phyloP scores from a whole-genome alignment of 1,140 invertebrate genomes.

The Acarapis woodi region DNA sequence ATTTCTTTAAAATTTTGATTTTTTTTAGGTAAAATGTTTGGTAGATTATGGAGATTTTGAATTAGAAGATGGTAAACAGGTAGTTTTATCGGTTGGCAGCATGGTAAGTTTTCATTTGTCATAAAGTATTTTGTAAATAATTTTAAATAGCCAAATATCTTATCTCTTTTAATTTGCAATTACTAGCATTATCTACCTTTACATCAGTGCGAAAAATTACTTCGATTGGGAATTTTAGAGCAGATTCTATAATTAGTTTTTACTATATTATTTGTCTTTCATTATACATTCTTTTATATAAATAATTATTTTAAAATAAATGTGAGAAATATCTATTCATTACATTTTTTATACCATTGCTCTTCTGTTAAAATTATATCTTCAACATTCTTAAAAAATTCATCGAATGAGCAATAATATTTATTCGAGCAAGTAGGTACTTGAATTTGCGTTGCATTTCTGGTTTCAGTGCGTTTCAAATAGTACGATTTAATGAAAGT shows the following conservation, averaged over 20 bases:
- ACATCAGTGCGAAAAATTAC: conserved; percentile 59
- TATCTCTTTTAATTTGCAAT: conserved; percentile 5
- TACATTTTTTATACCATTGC: too few species aligned
- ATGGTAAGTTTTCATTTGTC: conserved; percentile 18
- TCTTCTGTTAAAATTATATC: too few species aligned
- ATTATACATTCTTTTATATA: too few species aligned
- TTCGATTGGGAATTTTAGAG: conserved; percentile 65
- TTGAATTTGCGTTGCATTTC: not conserved
- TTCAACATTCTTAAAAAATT: conserved; percentile 1
- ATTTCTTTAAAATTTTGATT: not conserved
- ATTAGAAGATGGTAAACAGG: conserved; percentile 59
- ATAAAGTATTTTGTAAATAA: not conserved
- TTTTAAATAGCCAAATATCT: not conserved
- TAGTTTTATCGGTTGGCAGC: conserved; percentile 66
- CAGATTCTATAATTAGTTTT: conserved; percentile 23
- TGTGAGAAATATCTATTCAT: too few species aligned
- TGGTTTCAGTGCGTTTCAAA: conserved; percentile 6
- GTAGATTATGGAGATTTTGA: conserved; percentile 76
- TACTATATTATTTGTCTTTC: not conserved
- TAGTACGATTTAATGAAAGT: conserved; percentile 2
- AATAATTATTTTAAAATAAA: too few species aligned
- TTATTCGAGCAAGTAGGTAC: not conserved
- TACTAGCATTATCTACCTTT: conserved; percentile 52
- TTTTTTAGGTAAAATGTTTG: conserved; percentile 42
- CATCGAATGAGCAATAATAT: not conserved